phyloP scores from a whole-genome alignment of 2,797 vertebrate species.

The Phoebastria nigripes region DNA sequence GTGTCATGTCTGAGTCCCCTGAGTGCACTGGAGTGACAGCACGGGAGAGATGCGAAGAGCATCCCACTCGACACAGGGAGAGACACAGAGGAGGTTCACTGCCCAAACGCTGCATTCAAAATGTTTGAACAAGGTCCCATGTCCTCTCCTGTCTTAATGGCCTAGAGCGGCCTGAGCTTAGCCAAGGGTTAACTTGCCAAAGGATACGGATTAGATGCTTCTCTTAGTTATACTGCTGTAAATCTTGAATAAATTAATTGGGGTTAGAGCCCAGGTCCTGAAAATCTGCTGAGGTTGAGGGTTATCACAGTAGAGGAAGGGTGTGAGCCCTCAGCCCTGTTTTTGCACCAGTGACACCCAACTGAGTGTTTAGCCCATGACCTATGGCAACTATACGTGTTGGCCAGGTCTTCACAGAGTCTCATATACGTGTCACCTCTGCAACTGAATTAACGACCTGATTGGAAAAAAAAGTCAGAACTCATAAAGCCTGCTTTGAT shows the following conservation, averaged over 20 bases:
- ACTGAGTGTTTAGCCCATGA: rapidly evolving
- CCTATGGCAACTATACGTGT: rapidly evolving
- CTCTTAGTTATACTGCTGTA: neutral
- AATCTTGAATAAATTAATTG: neutral
- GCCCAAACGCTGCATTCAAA: neutral
- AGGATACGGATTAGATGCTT: neutral
- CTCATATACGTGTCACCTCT: neutral
- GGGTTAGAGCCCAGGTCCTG: neutral
- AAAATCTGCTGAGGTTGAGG: neutral
- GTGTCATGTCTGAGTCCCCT: neutral
- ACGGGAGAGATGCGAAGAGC: neutral
- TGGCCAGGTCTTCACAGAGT: neutral
- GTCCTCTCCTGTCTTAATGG: rapidly evolving
- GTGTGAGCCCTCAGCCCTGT: neutral
- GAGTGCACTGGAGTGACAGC: neutral
- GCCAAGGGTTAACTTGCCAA: neutral
- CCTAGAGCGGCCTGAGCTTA: neutral
- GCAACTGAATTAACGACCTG: neutral
- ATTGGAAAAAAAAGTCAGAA: neutral
- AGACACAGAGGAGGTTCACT: rapidly evolving
- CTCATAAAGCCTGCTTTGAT: slow-evolving; percentile 35
- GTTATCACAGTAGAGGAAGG: neutral
- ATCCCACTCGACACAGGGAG: rapidly evolving
- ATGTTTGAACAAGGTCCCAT: neutral
- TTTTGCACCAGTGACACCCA: neutral